Evolutionary conservation across 2,113 vertebrate species (phyloP).

Genomic region (Oncorhynchus nerka): DNA sequence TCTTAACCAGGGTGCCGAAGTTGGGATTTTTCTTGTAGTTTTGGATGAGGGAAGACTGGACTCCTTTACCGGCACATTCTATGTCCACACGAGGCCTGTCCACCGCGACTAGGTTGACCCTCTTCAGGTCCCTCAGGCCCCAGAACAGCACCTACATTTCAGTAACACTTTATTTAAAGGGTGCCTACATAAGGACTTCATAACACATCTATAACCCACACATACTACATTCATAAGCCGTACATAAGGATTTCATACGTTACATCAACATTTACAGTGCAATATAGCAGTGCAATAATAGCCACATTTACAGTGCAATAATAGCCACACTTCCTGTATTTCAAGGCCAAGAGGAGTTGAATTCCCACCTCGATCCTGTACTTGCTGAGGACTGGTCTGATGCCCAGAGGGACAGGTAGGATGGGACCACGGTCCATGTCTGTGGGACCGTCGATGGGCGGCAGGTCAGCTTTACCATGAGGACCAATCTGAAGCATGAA

Average conservation of each 20-base stretch:
- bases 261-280: background rate
- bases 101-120: constrained; percentile 93
- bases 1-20: constrained; percentile 95
- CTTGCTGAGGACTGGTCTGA: constrained; percentile 89
- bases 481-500: constrained; percentile 78
- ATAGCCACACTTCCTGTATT: background rate
- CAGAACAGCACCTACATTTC: constrained; percentile 87
- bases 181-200: too few relatives aligned
- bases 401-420: constrained; percentile 89
- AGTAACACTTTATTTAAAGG: background rate
- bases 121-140: constrained; percentile 94
- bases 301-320: background rate
- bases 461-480: constrained; percentile 85
- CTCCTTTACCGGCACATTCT: constrained; percentile 90
- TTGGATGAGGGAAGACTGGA: constrained; percentile 92
- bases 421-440: constrained; percentile 90
- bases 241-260: background rate
- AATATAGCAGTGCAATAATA: background rate
- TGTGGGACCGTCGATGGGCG: constrained; percentile 82
- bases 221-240: background rate
- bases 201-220: background rate
- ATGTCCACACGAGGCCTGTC: constrained; percentile 95
- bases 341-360: background rate
- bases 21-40: constrained; percentile 99
- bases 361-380: constrained; percentile 90